Evolutionary conservation across 2,888 invertebrate genomes (phyloP).

Genomic region (Enchytraeus crypticus): DNA sequence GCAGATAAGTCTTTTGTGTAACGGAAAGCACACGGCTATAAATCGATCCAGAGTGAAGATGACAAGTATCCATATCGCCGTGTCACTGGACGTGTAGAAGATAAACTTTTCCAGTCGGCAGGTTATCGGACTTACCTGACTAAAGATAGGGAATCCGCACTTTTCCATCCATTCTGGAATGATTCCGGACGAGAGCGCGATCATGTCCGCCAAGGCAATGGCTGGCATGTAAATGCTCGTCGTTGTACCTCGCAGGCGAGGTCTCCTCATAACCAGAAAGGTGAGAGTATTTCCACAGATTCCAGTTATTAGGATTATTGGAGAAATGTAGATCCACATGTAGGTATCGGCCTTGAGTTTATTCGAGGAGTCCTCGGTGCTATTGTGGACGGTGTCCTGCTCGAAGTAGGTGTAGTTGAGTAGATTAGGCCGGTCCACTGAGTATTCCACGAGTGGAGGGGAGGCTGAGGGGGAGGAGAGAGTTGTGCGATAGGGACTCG

Average conservation of each 20-base stretch:
- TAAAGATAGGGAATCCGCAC: constrained; percentile 8
- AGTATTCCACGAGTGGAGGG: too few species aligned
- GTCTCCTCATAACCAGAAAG: constrained; percentile 23
- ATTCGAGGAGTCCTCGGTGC: too few species aligned
- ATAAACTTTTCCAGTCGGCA: constrained; percentile 40
- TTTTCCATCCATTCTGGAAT: constrained; percentile 24
- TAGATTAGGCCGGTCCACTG: too few species aligned
- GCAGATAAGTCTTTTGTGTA: constrained; percentile 31
- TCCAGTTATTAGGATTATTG: constrained; percentile 25
- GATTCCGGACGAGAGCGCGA: constrained; percentile 24
- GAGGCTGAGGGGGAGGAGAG: too few species aligned
- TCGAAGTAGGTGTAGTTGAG: too few species aligned
- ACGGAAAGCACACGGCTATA: constrained; percentile 37
- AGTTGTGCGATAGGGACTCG: too few species aligned
- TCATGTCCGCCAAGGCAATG: constrained; percentile 25
- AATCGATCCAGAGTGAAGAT: constrained; percentile 40
- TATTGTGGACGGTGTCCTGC: too few species aligned
- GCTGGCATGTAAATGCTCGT: constrained; percentile 25
- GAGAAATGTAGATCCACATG: constrained; percentile 27
- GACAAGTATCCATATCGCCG: constrained; percentile 40
- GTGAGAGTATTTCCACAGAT: constrained; percentile 26
- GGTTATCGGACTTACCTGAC: constrained; percentile 14
- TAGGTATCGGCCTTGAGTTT: background rate
- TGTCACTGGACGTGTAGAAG: constrained; percentile 36
- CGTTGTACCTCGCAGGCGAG: constrained; percentile 22